Percentiles rank a stretch among this genome's conserved stretches.
Evolutionary conservation across 2,888 invertebrate species (phyloP).

Genomic region (Drosophila incognita): DNA sequence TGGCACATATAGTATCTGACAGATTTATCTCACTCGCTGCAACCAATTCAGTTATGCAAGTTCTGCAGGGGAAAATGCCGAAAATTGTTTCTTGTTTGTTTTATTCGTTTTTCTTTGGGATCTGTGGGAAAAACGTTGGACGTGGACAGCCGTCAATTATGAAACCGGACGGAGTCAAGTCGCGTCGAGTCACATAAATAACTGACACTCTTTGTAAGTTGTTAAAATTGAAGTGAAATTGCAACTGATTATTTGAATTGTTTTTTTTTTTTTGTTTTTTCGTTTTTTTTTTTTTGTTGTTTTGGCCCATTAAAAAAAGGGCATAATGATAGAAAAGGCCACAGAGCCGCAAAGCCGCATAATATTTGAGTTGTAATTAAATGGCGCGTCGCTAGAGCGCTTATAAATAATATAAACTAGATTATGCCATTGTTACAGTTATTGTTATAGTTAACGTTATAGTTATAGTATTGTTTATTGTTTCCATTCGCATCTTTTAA

Average conservation of each 20-base stretch:
- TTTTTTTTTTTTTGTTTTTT: constrained; percentile 16
- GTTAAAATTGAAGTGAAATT: constrained; percentile 74
- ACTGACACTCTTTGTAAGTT: constrained; percentile 64
- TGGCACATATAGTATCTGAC: constrained; percentile 34
- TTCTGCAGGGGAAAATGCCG: constrained; percentile 45
- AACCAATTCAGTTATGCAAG: constrained; percentile 63
- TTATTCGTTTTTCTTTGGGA: constrained; percentile 25
- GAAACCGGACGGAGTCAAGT: constrained; percentile 42
- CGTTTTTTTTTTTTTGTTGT: background rate
- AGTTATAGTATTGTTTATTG: constrained; percentile 33
- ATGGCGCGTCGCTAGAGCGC: constrained; percentile 58
- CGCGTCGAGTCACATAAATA: constrained; percentile 58
- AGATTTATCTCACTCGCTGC: constrained; percentile 25
- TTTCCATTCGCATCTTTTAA: constrained; percentile 34
- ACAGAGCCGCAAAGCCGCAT: constrained; percentile 48
- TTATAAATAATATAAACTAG: constrained; percentile 37
- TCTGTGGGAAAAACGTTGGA: constrained; percentile 51
- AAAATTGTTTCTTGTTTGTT: constrained; percentile 41
- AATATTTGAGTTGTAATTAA: constrained; percentile 67
- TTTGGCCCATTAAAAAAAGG: constrained; percentile 51
- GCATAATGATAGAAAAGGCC: constrained; percentile 46
- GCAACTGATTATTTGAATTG: constrained; percentile 68
- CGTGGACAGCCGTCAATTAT: constrained; percentile 54
- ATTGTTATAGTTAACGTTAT: background rate
- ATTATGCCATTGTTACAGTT: constrained; percentile 29